These are phyloP conservation scores for Dasypogon diadema DNA, from an alignment of 2,888 invertebrate species.

Conservation along the genomic window DNA sequence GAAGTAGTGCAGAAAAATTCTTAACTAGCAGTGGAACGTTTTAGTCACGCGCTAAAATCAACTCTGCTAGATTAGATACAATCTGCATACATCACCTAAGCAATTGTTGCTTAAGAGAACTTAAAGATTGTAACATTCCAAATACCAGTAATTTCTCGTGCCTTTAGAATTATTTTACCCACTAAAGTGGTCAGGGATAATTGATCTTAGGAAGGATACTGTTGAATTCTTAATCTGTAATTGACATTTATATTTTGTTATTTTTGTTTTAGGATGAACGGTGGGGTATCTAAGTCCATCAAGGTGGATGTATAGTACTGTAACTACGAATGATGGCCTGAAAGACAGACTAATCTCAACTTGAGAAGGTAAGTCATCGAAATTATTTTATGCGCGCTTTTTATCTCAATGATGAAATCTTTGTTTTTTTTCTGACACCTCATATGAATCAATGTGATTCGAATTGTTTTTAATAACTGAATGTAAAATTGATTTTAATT, in stretches of 20 bases:
- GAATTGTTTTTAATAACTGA: constrained; percentile 31
- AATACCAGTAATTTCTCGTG: no score
- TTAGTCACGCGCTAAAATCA: neutral
- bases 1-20: neutral
- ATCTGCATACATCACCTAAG: constrained; percentile 2
- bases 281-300: no score
- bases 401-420: constrained; percentile 9
- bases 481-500: neutral
- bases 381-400: neutral
- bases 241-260: no score
- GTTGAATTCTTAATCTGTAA: no score
- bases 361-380: no score
- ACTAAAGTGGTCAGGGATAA: no score
- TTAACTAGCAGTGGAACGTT: neutral
- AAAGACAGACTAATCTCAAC: no score
- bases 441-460: constrained; percentile 54
- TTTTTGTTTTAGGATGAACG: no score
- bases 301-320: no score
- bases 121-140: neutral
- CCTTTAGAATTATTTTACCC: no score
- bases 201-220: no score
- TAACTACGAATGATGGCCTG: no score
- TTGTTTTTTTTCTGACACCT: constrained; percentile 55
- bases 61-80: neutral
- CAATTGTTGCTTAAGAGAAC: neutral